phyloP scores from a whole-genome alignment of 2,888 invertebrate species.

The Rhingia rostrata region DNA sequence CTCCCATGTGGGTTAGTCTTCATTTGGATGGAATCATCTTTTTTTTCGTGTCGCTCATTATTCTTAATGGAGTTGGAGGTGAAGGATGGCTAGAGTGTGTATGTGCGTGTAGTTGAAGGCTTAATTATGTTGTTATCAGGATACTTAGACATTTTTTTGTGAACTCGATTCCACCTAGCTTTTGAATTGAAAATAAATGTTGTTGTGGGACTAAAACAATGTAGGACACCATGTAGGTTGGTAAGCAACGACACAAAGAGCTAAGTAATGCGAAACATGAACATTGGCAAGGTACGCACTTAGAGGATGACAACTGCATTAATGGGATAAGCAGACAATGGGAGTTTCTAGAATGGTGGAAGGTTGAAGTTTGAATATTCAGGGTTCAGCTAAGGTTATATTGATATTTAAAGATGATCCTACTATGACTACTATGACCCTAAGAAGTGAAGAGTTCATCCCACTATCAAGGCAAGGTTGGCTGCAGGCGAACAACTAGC shows the following conservation, averaged over 20 bases:
- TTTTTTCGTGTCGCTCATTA: not conserved
- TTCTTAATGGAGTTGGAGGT: not conserved
- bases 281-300: too few relatives aligned
- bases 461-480: too few relatives aligned
- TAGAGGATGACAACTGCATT: too few relatives aligned
- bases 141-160: slow-evolving; percentile 7
- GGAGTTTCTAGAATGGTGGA: too few relatives aligned
- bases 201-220: not conserved
- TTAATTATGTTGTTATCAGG: slow-evolving; percentile 42
- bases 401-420: too few relatives aligned
- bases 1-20: slow-evolving; percentile 52
- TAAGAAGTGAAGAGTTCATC: too few relatives aligned
- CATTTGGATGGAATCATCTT: slow-evolving; percentile 26
- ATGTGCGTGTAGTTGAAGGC: slow-evolving; percentile 31
- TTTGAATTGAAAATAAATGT: not conserved
- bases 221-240: not conserved
- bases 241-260: not conserved
- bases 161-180: not conserved
- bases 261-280: not conserved
- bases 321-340: too few relatives aligned
- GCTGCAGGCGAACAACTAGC: too few relatives aligned
- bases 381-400: too few relatives aligned
- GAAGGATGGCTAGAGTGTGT: not conserved
- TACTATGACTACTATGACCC: too few relatives aligned
- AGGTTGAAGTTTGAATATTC: too few relatives aligned